These are phyloP conservation scores for Zosterops lateralis DNA, from an alignment of 2,113 vertebrate species.

Conservation along the genomic window DNA sequence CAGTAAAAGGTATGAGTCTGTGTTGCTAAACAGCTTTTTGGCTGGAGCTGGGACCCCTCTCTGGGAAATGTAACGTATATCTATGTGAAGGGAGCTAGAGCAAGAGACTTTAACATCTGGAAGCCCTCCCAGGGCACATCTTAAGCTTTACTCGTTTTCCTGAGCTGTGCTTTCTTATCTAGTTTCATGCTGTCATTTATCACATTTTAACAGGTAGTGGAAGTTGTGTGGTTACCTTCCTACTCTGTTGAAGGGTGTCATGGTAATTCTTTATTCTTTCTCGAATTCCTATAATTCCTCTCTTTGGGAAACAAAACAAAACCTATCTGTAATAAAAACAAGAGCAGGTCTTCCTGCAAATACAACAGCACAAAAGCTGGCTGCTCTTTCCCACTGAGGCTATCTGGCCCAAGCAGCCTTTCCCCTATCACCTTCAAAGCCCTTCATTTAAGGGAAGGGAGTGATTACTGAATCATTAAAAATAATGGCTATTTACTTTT, in stretches of 20 bases:
- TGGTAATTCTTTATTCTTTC: background rate
- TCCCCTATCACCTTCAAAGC: slow-evolving; percentile 24
- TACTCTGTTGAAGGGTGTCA: background rate
- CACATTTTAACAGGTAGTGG: background rate
- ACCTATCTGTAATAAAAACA: slow-evolving; percentile 15
- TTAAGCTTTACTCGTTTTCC: background rate
- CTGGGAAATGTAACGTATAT: background rate
- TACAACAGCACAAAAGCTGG: background rate
- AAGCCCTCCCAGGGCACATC: background rate
- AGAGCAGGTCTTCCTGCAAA: background rate
- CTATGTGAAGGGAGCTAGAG: background rate
- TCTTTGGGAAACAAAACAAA: background rate
- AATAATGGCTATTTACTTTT: slow-evolving; percentile 44
- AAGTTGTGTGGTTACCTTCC: background rate
- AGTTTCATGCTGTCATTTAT: background rate
- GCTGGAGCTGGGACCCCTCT: background rate
- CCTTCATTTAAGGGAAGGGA: slow-evolving; percentile 25
- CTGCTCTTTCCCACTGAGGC: background rate
- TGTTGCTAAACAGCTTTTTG: background rate
- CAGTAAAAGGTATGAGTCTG: background rate
- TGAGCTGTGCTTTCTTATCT: background rate
- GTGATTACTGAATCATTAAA: slow-evolving; percentile 2
- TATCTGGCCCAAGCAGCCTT: slow-evolving; percentile 21
- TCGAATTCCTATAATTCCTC: background rate
- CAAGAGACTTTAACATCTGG: background rate